Evolutionary conservation across 1,140 invertebrate genomes (phyloP).

Genomic region (Drosophila navojoa): DNA sequence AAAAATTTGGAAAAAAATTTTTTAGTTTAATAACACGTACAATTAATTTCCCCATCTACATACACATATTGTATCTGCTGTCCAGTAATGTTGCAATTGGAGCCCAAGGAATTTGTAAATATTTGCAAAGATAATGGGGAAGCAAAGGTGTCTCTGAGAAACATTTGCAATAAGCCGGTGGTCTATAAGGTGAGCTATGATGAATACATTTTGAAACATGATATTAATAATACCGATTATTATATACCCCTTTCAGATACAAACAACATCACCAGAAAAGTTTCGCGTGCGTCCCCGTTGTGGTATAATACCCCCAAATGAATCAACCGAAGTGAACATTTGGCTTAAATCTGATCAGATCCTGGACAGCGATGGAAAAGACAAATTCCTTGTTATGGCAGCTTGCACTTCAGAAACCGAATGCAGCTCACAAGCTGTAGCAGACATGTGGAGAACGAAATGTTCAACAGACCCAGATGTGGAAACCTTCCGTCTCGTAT

Average conservation of each 20-base stretch:
- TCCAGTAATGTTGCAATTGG: conserved; percentile 82
- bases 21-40: conserved; percentile 13
- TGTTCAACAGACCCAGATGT: conserved; percentile 41
- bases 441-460: conserved; percentile 64
- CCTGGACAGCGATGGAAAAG: conserved; percentile 56
- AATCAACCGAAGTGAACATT: conserved; percentile 62
- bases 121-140: conserved; percentile 58
- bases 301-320: conserved; percentile 88
- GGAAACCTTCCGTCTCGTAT: conserved; percentile 74
- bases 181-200: conserved; percentile 61
- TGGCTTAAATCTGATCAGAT: conserved; percentile 68
- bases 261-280: conserved; percentile 89
- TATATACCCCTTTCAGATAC: conserved; percentile 53
- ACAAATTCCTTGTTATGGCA: conserved; percentile 82
- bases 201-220: background rate
- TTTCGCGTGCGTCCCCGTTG: conserved; percentile 94
- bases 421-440: conserved; percentile 35
- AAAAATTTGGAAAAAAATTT: conserved; percentile 21
- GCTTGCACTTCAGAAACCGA: conserved; percentile 12
- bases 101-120: conserved; percentile 90
- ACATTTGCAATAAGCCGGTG: conserved; percentile 40
- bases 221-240: background rate
- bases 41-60: background rate
- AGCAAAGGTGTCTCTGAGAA: conserved; percentile 52
- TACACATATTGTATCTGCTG: conserved; percentile 29